Conservation (phyloP, 2,113 vertebrate genomes). For the Dolichotis patagonum region DNA sequence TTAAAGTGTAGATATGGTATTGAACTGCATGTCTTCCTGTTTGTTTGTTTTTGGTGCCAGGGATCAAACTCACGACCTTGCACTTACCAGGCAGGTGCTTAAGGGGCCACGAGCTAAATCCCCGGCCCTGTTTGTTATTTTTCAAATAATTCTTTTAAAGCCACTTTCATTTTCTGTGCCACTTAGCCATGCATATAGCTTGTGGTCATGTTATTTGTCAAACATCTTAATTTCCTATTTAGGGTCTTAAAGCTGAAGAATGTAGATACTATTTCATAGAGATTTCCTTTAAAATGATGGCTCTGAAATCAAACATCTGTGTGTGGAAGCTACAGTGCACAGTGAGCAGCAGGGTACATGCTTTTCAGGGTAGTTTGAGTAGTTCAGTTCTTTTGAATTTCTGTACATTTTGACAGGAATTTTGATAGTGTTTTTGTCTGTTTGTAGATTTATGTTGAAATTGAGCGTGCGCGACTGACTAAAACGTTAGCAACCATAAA, state of each 20-base stretch:
- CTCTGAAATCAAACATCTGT: not conserved
- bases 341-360: not conserved
- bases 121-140: not conserved
- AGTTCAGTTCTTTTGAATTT: not conserved
- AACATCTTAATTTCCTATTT: slow-evolving; percentile 25
- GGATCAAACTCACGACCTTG: too few species aligned
- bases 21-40: not conserved
- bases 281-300: slow-evolving; percentile 14
- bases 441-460: slow-evolving; percentile 97
- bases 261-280: not conserved
- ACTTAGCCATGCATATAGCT: not conserved
- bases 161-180: not conserved
- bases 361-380: not conserved
- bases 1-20: not conserved
- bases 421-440: slow-evolving; percentile 31
- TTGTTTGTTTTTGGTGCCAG: too few species aligned
- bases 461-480: slow-evolving; percentile 96
- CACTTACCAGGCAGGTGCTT: too few species aligned
- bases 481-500: slow-evolving; percentile 96
- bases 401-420: not conserved
- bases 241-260: slow-evolving; percentile 10
- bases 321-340: not conserved
- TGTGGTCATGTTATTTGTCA: slow-evolving; percentile 8
- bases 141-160: slow-evolving; percentile 23
- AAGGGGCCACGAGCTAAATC: too few species aligned